Percentiles rank a stretch among this genome's conserved stretches.
These are phyloP conservation scores for Aplochiton taeniatus DNA, from an alignment of 2,797 vertebrate genomes.

Conservation along the genomic window DNA sequence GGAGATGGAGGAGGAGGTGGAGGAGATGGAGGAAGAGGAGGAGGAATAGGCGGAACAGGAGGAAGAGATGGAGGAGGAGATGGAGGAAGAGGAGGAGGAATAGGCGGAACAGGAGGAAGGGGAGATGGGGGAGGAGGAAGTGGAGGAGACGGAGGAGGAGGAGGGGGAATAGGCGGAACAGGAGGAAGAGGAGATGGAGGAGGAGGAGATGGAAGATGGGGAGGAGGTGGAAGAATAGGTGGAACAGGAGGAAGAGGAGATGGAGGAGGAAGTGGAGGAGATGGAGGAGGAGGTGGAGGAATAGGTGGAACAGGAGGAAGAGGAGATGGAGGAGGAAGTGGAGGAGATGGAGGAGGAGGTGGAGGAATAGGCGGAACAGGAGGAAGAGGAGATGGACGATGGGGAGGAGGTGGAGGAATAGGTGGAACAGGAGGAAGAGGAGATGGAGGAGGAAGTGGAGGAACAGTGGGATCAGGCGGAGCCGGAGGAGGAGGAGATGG, in stretches of 20 bases:
- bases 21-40: slow-evolving; percentile 3
- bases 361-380: slow-evolving; percentile 19
- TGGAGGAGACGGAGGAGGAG: slow-evolving; percentile 24
- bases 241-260: slow-evolving; percentile 43
- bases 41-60: background rate
- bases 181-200: slow-evolving; percentile 19
- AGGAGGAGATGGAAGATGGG: slow-evolving; percentile 3
- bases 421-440: background rate
- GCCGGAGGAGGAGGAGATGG: slow-evolving; percentile 19
- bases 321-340: too few species aligned
- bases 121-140: background rate
- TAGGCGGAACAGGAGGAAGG: background rate
- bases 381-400: slow-evolving; percentile 13
- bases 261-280: slow-evolving; percentile 44
- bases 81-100: slow-evolving; percentile 20
- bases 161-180: slow-evolving; percentile 14
- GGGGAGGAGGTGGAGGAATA: slow-evolving; percentile 10
- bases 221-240: background rate
- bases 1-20: slow-evolving; percentile 23
- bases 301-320: too few species aligned
- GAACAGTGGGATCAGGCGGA: too few species aligned
- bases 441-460: slow-evolving; percentile 1
- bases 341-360: slow-evolving; percentile 24
- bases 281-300: background rate
- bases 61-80: background rate